Conservation (phyloP, 64 coral and sea anemone species). For the Actinia equina region DNA sequence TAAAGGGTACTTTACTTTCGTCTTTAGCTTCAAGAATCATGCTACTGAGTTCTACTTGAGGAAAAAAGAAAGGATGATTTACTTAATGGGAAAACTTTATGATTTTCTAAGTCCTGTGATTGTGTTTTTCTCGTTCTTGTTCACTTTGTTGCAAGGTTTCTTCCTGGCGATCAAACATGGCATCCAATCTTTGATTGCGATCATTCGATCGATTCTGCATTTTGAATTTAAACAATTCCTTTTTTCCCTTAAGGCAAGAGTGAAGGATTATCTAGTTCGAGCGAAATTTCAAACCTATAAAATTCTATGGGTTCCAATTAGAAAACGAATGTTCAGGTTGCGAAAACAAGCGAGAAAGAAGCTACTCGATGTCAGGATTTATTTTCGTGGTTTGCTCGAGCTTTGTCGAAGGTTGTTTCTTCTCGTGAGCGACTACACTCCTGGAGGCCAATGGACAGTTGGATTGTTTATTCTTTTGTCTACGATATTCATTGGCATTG, state of each 20-base stretch:
- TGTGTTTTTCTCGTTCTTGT: neutral
- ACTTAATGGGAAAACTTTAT: neutral
- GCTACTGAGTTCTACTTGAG: neutral
- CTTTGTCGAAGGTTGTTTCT: slow-evolving; percentile 57
- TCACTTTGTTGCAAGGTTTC: neutral
- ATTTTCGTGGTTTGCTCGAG: slow-evolving; percentile 44
- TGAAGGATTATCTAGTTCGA: neutral
- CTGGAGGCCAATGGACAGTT: slow-evolving; percentile 39
- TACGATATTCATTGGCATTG: slow-evolving; percentile 6
- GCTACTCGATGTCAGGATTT: slow-evolving; percentile 24
- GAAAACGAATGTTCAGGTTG: neutral
- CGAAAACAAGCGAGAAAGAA: slow-evolving; percentile 1
- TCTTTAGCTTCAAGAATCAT: neutral
- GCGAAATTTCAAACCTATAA: neutral
- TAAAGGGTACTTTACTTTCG: neutral
- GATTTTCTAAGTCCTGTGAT: neutral
- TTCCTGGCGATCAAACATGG: neutral
- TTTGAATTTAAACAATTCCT: slow-evolving; percentile 19
- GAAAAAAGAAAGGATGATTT: neutral
- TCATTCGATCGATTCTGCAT: neutral
- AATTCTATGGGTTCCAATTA: neutral
- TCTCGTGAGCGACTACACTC: slow-evolving; percentile 45
- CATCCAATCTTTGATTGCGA: neutral
- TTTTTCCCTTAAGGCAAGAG: neutral
- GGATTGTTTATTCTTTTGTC: slow-evolving; percentile 3